Base-by-base conservation (phyloP, 2,113 vertebrate genomes). In the Prionailurus bengalensis region DNA sequence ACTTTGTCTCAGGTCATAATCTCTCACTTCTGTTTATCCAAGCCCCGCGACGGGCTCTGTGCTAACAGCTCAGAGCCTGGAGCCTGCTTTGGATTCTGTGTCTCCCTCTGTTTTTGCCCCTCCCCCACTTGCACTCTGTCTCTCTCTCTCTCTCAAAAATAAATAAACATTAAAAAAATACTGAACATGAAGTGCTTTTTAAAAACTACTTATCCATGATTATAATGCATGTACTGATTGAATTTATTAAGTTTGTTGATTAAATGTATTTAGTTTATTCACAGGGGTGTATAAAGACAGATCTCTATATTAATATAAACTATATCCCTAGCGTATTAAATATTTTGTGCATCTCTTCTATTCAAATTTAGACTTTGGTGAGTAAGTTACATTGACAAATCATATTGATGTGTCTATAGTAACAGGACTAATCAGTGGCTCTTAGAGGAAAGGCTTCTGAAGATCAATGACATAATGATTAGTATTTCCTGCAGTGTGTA, bases 121-220 rank as follows among this genome's bases (percentile, higher is more conserved):
- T 23, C 58, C 58, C 17, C 58, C 21, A 61, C 58, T 61, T 23
- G 21, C 53, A 17, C 53, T 42, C 42, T 42, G 5, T 42, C 42
- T 42, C 39, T 15, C 3, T 15, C 17, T 19, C 6, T 58, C 55
- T 58, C 55, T 58, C 55, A 19, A 7, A 58, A 61, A 23, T 25
- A 61, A 65, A 65, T 2, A 13, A 65, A 65, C 63, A 65, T 61
- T 61, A 13, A 65, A 65, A 63, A 63, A 76, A 53, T 58, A 65
- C 27, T 61, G 53, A 55, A 78, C 63, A 31, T 48, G 45, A 76
- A 48, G 7, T 80, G 23, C 6, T 45, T 91, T 87, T 68, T 7
- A 55, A 86, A 89, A 85, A 81, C 13, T 33, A 61, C 15, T 8
- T 95, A 97, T 95, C 76, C 91, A 87, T 88, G 96, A 97, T 87